Base-by-base conservation (phyloP, 2,888 invertebrate genomes). In the Morpho achilles region DNA sequence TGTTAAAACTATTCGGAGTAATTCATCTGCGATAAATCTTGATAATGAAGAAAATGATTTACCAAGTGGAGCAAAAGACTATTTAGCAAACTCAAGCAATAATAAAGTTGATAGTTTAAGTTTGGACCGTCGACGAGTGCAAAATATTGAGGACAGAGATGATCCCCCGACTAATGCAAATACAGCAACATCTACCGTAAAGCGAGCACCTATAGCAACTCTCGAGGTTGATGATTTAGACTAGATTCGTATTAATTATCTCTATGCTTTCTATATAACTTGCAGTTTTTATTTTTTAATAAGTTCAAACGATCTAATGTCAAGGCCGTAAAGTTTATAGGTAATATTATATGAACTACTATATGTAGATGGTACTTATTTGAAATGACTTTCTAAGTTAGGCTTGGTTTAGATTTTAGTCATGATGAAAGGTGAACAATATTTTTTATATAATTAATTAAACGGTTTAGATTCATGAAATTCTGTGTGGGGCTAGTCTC, bases 201-300 rank as follows among this genome's bases (percentile, higher is more conserved):
- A 72, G 62, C 63, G 70, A 61, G 78, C 81, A 62, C 79, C 80
- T 22, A 77, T 80, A 74, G 79, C 80, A 59, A 77, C 79, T 52
- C 80, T 82, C 9, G 87, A 86, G 74, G 74, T 77, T 69, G 86
- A 86, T 68, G 82, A 87, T 56, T 70, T 86, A 82, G 83, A 87
- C 67, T 88, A 69, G 53, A 54, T 52, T 46, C 58, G 16, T 63
- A 50, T 51, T 23, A 53, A 60, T 50, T 59, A 56, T 59, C 50
- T 60, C 49, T 66, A 60, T 57, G 59, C 63, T 61, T 65, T 63
- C 72, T 70, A 72, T 73, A 65, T 67, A 70, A 68, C 73, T 52
- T 57, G 73, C 73, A 71, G 69, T 73, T 74, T 69, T 62, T 66
- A 73, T 72, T 73, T 68, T 69, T 72, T 78, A 2, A 73, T 75